Evolutionary conservation across 2,888 invertebrate species (phyloP).

Genomic region (Mystacides longicornis): DNA sequence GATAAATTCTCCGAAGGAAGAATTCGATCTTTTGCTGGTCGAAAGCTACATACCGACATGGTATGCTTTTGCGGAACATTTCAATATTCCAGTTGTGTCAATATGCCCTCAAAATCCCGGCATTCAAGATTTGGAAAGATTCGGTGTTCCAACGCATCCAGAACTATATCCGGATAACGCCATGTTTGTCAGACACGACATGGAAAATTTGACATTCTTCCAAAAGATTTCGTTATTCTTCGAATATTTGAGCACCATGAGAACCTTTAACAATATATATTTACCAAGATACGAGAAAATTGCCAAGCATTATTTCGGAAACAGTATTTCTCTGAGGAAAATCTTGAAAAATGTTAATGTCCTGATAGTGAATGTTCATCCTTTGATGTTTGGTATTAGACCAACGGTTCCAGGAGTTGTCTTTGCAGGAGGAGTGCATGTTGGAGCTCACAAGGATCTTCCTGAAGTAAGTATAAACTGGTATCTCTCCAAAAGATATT

Average conservation of each 20-base stretch:
- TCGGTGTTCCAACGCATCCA: conserved; percentile 27
- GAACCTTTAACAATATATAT: conserved; percentile 5
- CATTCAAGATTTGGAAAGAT: conserved; percentile 7
- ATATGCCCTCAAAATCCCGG: conserved; percentile 18
- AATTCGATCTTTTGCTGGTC: conserved; percentile 30
- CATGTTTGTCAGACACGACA: conserved; percentile 14
- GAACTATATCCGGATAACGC: conserved; percentile 17
- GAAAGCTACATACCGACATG: conserved; percentile 26
- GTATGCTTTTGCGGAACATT: conserved; percentile 27
- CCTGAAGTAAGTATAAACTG: conserved; percentile 1
- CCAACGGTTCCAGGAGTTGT: conserved; percentile 7
- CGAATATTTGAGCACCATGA: conserved; percentile 1
- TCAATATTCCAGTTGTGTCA: conserved; percentile 29
- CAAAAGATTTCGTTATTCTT: conserved; percentile 1
- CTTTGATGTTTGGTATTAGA: not conserved
- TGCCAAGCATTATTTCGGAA: conserved; percentile 27
- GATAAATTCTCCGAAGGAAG: conserved; percentile 10
- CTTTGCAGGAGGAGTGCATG: conserved; percentile 2
- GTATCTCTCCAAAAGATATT: no score
- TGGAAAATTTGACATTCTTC: conserved; percentile 27
- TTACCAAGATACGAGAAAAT: conserved; percentile 18
- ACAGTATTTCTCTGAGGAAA: conserved; percentile 23
- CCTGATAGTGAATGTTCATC: conserved; percentile 5
- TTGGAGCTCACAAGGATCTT: not conserved
- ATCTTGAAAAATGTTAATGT: conserved; percentile 26